Evolutionary conservation across 2,888 invertebrate genomes (phyloP), one percentile per base, ranked within the genome.

Genomic region (Plagiodera versicolora): DNA sequence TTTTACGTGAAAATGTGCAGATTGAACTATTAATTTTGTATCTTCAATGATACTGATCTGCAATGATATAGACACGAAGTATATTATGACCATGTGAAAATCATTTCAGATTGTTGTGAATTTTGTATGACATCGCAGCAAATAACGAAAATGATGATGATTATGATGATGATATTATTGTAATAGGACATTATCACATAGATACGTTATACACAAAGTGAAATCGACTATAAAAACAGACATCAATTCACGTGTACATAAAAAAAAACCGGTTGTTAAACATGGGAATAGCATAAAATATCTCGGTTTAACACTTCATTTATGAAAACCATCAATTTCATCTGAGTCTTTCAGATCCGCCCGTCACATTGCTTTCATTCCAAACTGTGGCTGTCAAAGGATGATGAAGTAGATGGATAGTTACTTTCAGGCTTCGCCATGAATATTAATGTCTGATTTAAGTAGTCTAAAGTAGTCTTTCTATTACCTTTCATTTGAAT

Each of bases 391-490:
- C 61, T 61, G 64, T 67, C 66, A 63, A 58, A 64, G 32, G 30
- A 53, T 58, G 46, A 60, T 63, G 66, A 66, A 58, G 61, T 67
- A 67, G 66, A 67, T 64, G 64, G 66, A 67, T 67, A 49, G 64
- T 61, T 56, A 63, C 65, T 61, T 63, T 63, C 48, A 58, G 58
- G 46, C 46, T 32, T 30, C 44, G 19, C 46, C 59, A 64, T 61
- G 65, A 66, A 53, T 53, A 61, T 61, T 61, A 58, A 58, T 61
- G 61, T 58, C 52, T 46, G 58, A 51, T 65, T 65, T 69, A 66
- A 65, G 67, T 67, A 65, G 64, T 64, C 63, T 65, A 63, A 68
- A 69, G 68, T 66, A 66, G 66, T 67, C 52, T 64, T 61, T 65
- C 60, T 64, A 67, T 66, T 57, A 58, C 51, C 62, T 68, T 67